A percentile compares a stretch with the other conserved stretches of the same genome.
Conservation (phyloP, 2,797 vertebrate species). For the Micrastur ruficollis region DNA sequence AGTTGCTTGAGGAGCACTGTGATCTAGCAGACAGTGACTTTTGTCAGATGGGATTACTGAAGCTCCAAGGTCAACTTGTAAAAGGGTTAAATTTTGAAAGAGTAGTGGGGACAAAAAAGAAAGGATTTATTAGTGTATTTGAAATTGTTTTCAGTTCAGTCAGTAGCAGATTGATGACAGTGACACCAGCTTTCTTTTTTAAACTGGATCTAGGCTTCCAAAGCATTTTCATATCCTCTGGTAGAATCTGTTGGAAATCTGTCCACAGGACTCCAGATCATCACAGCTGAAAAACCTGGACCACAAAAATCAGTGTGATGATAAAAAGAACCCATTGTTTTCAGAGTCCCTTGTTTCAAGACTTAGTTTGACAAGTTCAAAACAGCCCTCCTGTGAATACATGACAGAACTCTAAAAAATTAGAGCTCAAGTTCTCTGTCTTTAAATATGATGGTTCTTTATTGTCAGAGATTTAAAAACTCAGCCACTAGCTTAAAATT, state of each 20-base stretch:
- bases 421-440: background rate
- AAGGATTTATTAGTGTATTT: background rate
- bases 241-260: background rate
- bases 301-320: background rate
- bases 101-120: background rate
- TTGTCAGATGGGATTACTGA: background rate
- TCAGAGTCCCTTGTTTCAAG: background rate
- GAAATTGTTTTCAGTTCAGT: slow-evolving; percentile 9
- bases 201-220: background rate
- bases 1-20: background rate
- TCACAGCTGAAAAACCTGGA: background rate
- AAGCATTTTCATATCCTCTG: background rate
- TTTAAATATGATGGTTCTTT: background rate
- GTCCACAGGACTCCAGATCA: background rate
- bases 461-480: background rate
- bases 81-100: slow-evolving; percentile 16
- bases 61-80: background rate
- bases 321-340: background rate
- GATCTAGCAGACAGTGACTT: background rate
- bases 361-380: background rate
- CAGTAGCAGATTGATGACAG: background rate
- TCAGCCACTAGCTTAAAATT: background rate
- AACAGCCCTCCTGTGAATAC: background rate
- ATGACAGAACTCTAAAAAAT: background rate
- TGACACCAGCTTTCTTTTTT: background rate